Conservation (phyloP, 2,888 invertebrate genomes). For the Acronicta alni region DNA sequence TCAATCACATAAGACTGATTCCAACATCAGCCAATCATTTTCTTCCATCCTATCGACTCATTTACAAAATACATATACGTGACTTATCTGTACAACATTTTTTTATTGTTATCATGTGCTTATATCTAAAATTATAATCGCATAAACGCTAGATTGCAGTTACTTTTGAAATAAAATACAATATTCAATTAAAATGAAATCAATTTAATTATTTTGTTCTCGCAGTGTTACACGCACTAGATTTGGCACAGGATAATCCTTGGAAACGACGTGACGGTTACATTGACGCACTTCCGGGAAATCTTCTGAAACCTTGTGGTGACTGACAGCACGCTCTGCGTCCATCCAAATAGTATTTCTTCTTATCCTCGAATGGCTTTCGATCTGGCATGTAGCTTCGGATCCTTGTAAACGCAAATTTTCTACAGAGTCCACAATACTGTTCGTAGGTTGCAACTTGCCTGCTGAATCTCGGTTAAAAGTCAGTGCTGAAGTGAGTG, state of each 20-base stretch:
- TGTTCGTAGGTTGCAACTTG: neutral
- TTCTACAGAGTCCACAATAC: neutral
- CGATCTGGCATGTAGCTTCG: neutral
- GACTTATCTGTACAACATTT: neutral
- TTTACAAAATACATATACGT: neutral
- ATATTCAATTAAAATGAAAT: neutral
- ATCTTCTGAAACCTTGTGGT: constrained; percentile 63
- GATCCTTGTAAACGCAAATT: neutral
- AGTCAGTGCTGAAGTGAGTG: neutral
- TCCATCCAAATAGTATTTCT: constrained; percentile 43
- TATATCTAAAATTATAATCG: neutral
- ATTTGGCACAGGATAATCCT: constrained; percentile 63
- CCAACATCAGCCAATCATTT: no score
- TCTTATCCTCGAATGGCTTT: constrained; percentile 33
- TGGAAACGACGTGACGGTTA: constrained; percentile 59
- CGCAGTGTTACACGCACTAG: constrained; percentile 22
- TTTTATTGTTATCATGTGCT: no score
- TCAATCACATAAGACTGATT: no score
- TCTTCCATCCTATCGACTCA: no score
- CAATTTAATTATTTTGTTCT: neutral
- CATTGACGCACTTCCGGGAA: constrained; percentile 54
- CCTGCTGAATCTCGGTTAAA: neutral
- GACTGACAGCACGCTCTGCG: constrained; percentile 43
- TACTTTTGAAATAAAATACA: neutral
- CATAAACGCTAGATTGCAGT: neutral